These are phyloP conservation scores for Erpornis zantholeuca DNA, from an alignment of 2,113 vertebrate genomes.

Conservation along the genomic window DNA sequence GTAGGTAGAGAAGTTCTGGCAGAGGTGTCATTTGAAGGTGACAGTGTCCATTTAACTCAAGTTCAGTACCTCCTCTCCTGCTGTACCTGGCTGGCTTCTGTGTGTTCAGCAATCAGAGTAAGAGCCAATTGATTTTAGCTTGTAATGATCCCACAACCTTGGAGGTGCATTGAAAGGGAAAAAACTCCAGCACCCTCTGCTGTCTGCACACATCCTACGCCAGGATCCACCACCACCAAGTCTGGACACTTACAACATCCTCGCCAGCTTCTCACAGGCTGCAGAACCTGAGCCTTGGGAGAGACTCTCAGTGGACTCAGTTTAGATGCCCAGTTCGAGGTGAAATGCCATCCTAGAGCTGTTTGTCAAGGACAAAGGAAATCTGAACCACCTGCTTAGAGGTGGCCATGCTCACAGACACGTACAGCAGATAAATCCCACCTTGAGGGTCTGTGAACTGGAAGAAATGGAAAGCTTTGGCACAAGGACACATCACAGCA, in stretches of 20 bases:
- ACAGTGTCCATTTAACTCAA: neutral
- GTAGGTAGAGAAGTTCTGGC: neutral
- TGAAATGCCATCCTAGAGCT: neutral
- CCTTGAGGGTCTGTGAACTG: neutral
- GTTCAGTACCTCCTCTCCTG: neutral
- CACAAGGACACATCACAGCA: neutral
- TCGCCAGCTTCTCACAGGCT: neutral
- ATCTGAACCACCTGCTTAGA: neutral
- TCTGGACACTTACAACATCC: fast-evolving
- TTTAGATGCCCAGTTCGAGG: neutral
- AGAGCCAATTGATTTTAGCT: slow-evolving; percentile 35
- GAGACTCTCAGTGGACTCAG: neutral
- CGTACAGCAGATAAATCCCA: neutral
- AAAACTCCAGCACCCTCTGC: slow-evolving; percentile 67
- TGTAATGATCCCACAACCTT: neutral
- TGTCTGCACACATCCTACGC: slow-evolving; percentile 45
- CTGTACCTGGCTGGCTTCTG: slow-evolving; percentile 11
- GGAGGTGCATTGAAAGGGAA: slow-evolving; percentile 41
- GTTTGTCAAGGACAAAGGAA: neutral
- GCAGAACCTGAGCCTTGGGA: neutral
- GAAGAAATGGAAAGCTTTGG: neutral
- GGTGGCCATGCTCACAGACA: neutral
- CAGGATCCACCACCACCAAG: neutral
- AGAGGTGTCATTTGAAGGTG: slow-evolving; percentile 12
- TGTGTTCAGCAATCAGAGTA: slow-evolving; percentile 28